These are phyloP conservation scores for Artibeus jamaicensis DNA, from an alignment of 2,797 vertebrate species.

Conservation along the genomic window DNA sequence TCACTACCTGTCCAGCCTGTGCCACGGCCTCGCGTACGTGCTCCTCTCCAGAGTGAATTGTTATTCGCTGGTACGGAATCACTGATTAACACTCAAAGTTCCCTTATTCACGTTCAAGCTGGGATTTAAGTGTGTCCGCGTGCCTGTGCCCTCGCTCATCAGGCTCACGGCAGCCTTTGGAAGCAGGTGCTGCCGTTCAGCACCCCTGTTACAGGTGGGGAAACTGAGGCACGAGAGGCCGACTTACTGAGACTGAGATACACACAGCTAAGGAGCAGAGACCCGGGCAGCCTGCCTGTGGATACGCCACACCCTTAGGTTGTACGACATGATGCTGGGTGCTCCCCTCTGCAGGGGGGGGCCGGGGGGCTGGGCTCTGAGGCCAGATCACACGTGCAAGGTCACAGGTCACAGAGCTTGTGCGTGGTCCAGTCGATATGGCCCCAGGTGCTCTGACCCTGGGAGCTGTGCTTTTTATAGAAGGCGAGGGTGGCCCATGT, in stretches of 20 bases:
- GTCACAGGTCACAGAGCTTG: background rate
- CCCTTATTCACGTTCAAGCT: background rate
- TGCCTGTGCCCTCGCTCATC: background rate
- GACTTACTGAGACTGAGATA: background rate
- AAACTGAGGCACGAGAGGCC: background rate
- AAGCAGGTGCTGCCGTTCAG: background rate
- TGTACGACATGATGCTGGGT: background rate
- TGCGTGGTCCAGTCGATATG: accelerated
- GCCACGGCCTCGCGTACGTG: accelerated
- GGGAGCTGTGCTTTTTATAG: background rate
- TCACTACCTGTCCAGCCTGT: accelerated
- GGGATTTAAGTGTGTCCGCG: background rate
- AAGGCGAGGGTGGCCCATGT: accelerated
- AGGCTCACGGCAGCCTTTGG: background rate
- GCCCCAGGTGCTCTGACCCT: background rate
- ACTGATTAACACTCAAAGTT: background rate
- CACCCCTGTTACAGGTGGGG: background rate
- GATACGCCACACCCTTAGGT: accelerated
- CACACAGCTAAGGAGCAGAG: background rate
- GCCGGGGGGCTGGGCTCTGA: background rate
- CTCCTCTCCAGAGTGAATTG: too few species aligned
- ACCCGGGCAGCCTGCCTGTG: background rate
- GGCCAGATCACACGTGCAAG: accelerated
- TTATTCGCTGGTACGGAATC: background rate
- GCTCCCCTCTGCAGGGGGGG: accelerated